Percentiles rank a stretch among this genome's conserved stretches.
Conservation (phyloP, 2,888 invertebrate species). For the Fabriciana adippe region DNA sequence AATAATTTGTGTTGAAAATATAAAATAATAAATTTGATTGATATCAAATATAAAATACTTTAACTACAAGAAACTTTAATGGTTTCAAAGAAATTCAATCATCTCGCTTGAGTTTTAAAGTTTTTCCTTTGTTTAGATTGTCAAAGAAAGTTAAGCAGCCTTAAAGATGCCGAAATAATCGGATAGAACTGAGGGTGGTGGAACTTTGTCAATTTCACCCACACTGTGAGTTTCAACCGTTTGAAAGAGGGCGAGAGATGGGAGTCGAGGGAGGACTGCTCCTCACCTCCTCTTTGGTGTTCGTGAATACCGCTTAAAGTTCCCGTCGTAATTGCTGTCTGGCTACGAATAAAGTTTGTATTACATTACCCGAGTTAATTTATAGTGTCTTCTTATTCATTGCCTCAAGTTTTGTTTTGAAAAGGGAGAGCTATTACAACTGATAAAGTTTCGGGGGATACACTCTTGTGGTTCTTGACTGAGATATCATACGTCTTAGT, state of each 20-base stretch:
- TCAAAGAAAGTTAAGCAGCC: constrained; percentile 60
- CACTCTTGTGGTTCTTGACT: not conserved
- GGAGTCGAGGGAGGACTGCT: constrained; percentile 43
- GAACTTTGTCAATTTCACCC: constrained; percentile 70
- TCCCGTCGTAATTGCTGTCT: constrained; percentile 78
- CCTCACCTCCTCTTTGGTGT: constrained; percentile 65
- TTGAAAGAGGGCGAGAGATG: constrained; percentile 60
- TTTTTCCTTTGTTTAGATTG: constrained; percentile 52
- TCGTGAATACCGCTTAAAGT: constrained; percentile 78
- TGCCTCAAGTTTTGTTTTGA: constrained; percentile 65
- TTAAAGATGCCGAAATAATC: constrained; percentile 71
- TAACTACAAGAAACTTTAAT: constrained; percentile 1
- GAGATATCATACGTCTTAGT: not conserved
- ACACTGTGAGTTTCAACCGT: constrained; percentile 60
- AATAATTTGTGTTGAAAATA: no score
- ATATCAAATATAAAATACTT: not conserved
- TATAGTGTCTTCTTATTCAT: constrained; percentile 78
- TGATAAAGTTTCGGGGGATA: constrained; percentile 10
- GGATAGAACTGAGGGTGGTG: constrained; percentile 58
- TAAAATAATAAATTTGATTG: not conserved
- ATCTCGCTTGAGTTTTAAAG: constrained; percentile 40
- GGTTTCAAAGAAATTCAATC: constrained; percentile 40
- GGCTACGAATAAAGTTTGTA: constrained; percentile 79
- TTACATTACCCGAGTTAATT: constrained; percentile 78
- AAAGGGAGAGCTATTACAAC: constrained; percentile 36